Conservation (phyloP, 2,888 invertebrate genomes). For the Poecilobothrus nobilitatus region DNA sequence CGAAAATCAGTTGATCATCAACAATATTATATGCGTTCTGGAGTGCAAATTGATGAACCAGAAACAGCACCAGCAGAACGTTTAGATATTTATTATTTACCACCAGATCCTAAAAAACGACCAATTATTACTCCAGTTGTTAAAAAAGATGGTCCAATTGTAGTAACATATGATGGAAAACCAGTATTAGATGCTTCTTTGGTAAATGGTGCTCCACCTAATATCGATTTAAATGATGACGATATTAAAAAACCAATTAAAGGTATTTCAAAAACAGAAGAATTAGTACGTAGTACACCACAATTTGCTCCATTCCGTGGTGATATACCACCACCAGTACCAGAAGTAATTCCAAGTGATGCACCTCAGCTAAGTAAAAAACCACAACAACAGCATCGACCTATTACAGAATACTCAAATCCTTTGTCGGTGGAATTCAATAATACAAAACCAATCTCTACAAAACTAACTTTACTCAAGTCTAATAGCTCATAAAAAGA, state of each 20-base stretch:
- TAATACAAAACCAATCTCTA: conserved; percentile 29
- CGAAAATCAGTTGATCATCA: conserved; percentile 28
- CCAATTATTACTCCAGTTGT: conserved; percentile 27
- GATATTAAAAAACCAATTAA: conserved; percentile 27
- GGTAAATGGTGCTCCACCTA: conserved; percentile 48
- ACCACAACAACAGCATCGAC: conserved; percentile 31
- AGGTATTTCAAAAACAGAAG: conserved; percentile 48
- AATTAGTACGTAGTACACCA: conserved; percentile 55
- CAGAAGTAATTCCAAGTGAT: conserved; percentile 42
- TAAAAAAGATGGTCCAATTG: conserved; percentile 52
- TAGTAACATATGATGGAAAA: conserved; percentile 69
- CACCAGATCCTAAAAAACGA: conserved; percentile 52
- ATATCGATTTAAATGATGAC: conserved; percentile 22
- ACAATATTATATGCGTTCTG: conserved; percentile 28
- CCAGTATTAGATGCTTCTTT: conserved; percentile 57
- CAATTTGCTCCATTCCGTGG: conserved; percentile 69
- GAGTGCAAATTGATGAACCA: conserved; percentile 24
- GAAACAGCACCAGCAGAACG: conserved; percentile 60
- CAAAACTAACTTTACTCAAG: conserved; percentile 38
- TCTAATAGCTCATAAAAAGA: neutral
- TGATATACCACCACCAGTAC: conserved; percentile 57
- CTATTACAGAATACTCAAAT: conserved; percentile 31
- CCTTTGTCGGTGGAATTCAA: conserved; percentile 23
- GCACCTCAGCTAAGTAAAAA: conserved; percentile 35
- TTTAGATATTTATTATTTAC: conserved; percentile 63